Percentiles rank a stretch among this genome's conserved stretches.
These are phyloP conservation scores for Cataglyphis rosenhaueri DNA, from an alignment of 2,888 invertebrate species.

Conservation along the genomic window DNA sequence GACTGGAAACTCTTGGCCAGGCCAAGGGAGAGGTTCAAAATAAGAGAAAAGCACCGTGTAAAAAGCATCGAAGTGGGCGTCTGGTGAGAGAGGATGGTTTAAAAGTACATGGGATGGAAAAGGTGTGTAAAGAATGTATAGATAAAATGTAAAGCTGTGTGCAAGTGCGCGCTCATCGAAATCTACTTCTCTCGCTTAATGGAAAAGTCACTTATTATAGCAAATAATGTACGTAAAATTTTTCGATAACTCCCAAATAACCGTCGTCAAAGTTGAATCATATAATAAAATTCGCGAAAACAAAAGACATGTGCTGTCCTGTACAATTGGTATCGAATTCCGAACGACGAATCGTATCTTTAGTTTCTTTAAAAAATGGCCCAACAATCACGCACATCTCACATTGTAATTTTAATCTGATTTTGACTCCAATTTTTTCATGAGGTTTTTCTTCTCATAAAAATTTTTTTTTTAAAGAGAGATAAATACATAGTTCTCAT, in stretches of 20 bases:
- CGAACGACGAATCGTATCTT: not conserved
- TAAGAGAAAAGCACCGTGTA: slow-evolving; percentile 74
- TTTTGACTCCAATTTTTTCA: not conserved
- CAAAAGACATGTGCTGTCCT: not conserved
- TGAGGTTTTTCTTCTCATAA: not conserved
- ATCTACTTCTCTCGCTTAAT: slow-evolving; percentile 56
- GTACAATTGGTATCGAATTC: not conserved
- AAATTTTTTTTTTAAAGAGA: not conserved
- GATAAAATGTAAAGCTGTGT: slow-evolving; percentile 70
- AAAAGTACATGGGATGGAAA: slow-evolving; percentile 72
- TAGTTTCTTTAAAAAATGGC: slow-evolving; percentile 2
- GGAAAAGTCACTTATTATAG: slow-evolving; percentile 57
- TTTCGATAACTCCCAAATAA: slow-evolving; percentile 12
- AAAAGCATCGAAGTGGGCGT: slow-evolving; percentile 73
- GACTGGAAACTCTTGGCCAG: slow-evolving; percentile 76
- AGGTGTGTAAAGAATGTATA: slow-evolving; percentile 69
- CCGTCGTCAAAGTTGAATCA: not conserved
- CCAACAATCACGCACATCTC: not conserved
- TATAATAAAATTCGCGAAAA: not conserved
- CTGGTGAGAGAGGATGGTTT: slow-evolving; percentile 59
- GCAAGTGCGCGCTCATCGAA: slow-evolving; percentile 40
- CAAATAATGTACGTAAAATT: slow-evolving; percentile 48
- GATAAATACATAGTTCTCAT: not conserved
- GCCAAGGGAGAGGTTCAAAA: slow-evolving; percentile 73
- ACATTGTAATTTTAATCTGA: not conserved